Conservation (phyloP, 2,797 vertebrate species). For the Mastacembelus armatus region DNA sequence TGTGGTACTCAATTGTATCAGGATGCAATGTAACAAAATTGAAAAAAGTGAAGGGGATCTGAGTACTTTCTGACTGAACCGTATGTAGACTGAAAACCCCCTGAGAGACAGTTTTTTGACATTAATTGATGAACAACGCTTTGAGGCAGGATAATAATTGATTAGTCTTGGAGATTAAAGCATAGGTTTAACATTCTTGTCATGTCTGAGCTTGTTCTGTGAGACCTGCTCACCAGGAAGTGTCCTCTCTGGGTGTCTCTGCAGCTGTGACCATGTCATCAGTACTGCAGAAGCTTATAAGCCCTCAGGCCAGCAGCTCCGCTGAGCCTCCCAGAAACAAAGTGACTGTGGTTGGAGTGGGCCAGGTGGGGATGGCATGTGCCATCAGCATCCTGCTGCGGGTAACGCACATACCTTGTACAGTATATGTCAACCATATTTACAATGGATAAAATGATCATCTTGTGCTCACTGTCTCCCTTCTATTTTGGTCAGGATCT, state of each 20-base stretch:
- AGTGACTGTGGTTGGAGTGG: constrained; percentile 93
- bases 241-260: constrained; percentile 30
- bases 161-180: not conserved
- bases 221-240: not conserved
- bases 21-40: too few species aligned
- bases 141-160: not conserved
- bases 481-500: constrained; percentile 81
- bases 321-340: constrained; percentile 87
- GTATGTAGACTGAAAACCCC: too few species aligned
- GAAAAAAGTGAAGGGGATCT: too few species aligned
- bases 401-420: constrained; percentile 88
- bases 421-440: too few species aligned
- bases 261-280: constrained; percentile 87
- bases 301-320: constrained; percentile 70
- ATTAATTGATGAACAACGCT: too few species aligned
- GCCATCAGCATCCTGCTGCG: constrained; percentile 92
- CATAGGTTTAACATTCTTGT: not conserved
- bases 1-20: too few species aligned
- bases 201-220: not conserved
- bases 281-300: constrained; percentile 91
- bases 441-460: not conserved
- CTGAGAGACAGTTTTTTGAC: too few species aligned
- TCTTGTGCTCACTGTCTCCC: not conserved
- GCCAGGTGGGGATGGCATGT: constrained; percentile 96
- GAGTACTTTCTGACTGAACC: too few species aligned